Evolutionary conservation across 2,888 invertebrate species (phyloP).

Genomic region (Volucella zonaria): DNA sequence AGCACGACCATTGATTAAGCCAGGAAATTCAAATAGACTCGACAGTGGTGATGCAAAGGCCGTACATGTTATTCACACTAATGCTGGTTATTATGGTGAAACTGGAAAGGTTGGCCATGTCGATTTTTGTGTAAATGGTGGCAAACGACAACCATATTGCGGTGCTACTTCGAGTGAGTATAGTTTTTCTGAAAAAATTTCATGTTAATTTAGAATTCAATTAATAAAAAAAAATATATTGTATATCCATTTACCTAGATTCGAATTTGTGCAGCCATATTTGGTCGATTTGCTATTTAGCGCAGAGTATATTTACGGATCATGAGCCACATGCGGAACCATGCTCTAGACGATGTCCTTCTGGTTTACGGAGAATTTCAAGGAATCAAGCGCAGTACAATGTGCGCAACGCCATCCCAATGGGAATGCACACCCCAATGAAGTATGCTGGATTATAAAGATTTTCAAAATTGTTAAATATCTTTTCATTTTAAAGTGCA

Average conservation of each 20-base stretch:
- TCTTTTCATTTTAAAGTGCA: constrained; percentile 82
- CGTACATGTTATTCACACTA: constrained; percentile 91
- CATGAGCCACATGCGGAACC: constrained; percentile 86
- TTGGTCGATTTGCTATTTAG: constrained; percentile 91
- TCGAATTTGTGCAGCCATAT: constrained; percentile 91
- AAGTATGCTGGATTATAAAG: constrained; percentile 83
- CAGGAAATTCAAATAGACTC: constrained; percentile 86
- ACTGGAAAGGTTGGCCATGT: constrained; percentile 89
- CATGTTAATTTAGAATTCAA: neutral
- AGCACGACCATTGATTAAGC: constrained; percentile 88
- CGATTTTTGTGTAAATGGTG: constrained; percentile 92
- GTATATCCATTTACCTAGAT: constrained; percentile 81
- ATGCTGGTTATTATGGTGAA: constrained; percentile 91
- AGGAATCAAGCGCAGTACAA: constrained; percentile 80
- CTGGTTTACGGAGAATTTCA: constrained; percentile 83
- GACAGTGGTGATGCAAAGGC: constrained; percentile 90
- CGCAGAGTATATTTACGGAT: constrained; percentile 87
- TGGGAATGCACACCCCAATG: constrained; percentile 89
- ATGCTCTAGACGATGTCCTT: constrained; percentile 89
- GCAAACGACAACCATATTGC: constrained; percentile 89
- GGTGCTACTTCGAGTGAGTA: constrained; percentile 87
- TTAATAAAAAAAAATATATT: neutral
- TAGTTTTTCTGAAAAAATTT: neutral
- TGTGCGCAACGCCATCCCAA: constrained; percentile 85
- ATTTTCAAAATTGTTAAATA: neutral